Conservation (phyloP, 2,797 vertebrate genomes). For the Coccyzus lansbergi region DNA sequence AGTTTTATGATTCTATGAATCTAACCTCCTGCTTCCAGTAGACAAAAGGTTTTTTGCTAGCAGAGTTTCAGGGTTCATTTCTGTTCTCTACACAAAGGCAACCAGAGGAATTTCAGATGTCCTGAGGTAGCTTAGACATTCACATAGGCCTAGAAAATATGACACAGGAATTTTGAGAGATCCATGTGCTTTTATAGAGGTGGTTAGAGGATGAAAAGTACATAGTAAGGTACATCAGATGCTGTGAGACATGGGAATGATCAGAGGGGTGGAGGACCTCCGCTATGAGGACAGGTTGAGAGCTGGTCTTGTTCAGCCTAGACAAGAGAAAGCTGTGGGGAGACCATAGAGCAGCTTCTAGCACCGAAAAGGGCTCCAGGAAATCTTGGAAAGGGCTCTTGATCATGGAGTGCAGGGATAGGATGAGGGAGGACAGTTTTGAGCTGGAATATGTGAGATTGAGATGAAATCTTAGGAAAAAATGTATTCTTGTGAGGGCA, state of each 20-base stretch:
- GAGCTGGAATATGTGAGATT: not conserved
- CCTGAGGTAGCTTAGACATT: not conserved
- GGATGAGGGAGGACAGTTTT: not conserved
- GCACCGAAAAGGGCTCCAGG: too few species aligned
- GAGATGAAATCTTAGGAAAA: not conserved
- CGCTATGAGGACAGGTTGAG: not conserved
- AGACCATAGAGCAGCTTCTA: too few species aligned
- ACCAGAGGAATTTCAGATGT: not conserved
- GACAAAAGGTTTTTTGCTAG: not conserved
- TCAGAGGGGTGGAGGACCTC: not conserved
- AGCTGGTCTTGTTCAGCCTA: not conserved
- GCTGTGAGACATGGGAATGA: not conserved
- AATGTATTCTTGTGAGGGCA: too few species aligned
- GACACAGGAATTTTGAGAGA: not conserved
- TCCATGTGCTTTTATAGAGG: not conserved
- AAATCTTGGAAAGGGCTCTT: too few species aligned
- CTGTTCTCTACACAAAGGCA: not conserved
- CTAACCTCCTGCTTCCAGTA: too few species aligned
- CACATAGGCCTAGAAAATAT: not conserved
- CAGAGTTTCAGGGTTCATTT: not conserved
- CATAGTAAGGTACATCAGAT: not conserved
- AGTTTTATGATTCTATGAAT: too few species aligned
- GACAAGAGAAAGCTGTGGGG: not conserved
- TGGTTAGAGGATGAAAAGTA: not conserved
- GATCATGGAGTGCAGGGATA: too few species aligned